A percentile compares a stretch with the other conserved stretches of the same genome.
Evolutionary conservation across 2,113 vertebrate species (phyloP).

Genomic region (Heptranchias perlo): DNA sequence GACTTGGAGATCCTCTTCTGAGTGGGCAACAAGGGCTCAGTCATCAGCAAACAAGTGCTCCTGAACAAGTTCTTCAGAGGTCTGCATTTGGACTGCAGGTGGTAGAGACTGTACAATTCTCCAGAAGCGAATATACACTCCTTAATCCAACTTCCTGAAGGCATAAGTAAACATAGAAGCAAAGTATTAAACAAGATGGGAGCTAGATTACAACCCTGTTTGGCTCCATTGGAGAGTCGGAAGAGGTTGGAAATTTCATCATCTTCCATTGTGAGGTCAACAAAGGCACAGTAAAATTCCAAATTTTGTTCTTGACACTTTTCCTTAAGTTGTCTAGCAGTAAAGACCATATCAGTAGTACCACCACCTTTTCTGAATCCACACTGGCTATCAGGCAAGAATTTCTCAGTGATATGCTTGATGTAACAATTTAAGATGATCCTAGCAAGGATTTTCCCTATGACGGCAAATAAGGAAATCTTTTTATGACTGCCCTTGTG

Average conservation of each 20-base stretch:
- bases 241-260: no score
- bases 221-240: not conserved
- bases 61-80: not conserved
- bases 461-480: not conserved
- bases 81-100: not conserved
- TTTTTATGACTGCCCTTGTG: not conserved
- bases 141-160: not conserved
- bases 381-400: not conserved
- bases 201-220: not conserved
- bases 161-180: not conserved
- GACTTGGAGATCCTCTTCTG: not conserved
- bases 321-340: not conserved
- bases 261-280: not conserved
- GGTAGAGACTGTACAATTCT: not conserved
- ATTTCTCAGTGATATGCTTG: not conserved
- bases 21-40: not conserved
- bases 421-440: not conserved
- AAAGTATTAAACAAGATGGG: not conserved
- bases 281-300: not conserved
- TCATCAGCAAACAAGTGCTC: not conserved
- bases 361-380: not conserved
- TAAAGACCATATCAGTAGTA: not conserved
- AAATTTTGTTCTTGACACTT: not conserved
- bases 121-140: not conserved
- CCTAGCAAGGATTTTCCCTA: not conserved